Base-by-base conservation (phyloP, 2,797 vertebrate genomes). In the Scolopax bukidnonensis region DNA sequence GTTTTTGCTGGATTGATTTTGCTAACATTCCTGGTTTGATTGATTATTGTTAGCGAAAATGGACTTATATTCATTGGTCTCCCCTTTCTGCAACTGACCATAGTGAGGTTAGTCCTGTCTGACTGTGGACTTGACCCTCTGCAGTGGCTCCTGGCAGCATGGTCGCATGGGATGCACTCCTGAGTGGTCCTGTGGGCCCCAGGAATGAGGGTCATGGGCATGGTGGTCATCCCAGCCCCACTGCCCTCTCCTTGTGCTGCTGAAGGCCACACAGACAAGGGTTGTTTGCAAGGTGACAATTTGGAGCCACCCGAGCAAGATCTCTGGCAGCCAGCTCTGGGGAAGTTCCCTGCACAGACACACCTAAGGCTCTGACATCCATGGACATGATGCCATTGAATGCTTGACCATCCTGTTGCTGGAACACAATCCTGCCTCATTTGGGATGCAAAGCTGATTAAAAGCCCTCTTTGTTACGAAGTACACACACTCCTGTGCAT, bases 191-290 rank as follows among this genome's bases (percentile, higher is more conserved):
- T 61, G 16, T 74, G 81, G 25, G 9, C 15, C 23, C 18, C 28
- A 43, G 53, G 8, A 74, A 38, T 4, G 10, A 92, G 16, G 15
- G 11, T 11, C 23, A 7, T 3, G 8, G 68, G 7, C 41, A 38
- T 0, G 1, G 20, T 73, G 38, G 32, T 50, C 45, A 38, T 12
- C 13, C 2, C 0, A 1, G 4, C 16, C 32, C 38, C 43, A 54
- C 27, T 9, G 1, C 30, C 17, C 63, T 54, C 38, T 18, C 20
- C 11, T 12, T 77, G 21, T 74, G 50, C 76, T 64, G 57, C 76
- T 81, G 53, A 38, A 53, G 65, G 33, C n/a, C 33, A 32, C 24
- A 7, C 0, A 0, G 24, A 33, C 19, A 47, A 12, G 4, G 10
- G 30, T 11, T n/a, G 16, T 69, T 74, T 61, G 17, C 30, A n/a